These are phyloP conservation scores for Eleutherodactylus coqui DNA, from an alignment of 2,797 vertebrate species.

Conservation along the genomic window DNA sequence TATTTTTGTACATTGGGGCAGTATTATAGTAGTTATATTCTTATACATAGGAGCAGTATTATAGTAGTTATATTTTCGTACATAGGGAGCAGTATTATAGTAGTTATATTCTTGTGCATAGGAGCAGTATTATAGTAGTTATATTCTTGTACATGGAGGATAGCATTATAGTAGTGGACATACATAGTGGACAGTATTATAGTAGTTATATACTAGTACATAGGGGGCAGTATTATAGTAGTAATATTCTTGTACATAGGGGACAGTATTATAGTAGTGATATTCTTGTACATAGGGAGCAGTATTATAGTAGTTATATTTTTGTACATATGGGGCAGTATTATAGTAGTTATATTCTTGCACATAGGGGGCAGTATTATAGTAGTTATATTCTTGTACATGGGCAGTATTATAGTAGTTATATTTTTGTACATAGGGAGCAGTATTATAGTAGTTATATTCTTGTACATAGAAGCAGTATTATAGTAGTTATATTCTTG, in stretches of 20 bases:
- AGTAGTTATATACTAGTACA: not conserved
- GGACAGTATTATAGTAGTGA: no score
- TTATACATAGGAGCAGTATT: no score
- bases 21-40: conserved; percentile 5
- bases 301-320: conserved; percentile 4
- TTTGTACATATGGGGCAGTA: not conserved
- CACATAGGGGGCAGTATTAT: not conserved
- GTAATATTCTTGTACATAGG: not conserved
- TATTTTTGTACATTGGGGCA: not conserved
- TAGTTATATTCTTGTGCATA: not conserved
- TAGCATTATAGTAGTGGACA: no score
- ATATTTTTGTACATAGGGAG: no score
- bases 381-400: conserved; percentile 4
- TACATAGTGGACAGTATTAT: no score
- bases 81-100: not conserved
- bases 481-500: no score
- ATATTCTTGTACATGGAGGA: not conserved
- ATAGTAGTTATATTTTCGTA: no score
- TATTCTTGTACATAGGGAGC: no score
- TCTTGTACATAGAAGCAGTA: no score
- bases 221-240: not conserved
- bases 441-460: not conserved
- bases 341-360: conserved; percentile 5
- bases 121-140: not conserved
- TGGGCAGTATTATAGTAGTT: no score